Evolutionary conservation across 2,113 vertebrate genomes (phyloP).

Genomic region (Eidolon helvum): DNA sequence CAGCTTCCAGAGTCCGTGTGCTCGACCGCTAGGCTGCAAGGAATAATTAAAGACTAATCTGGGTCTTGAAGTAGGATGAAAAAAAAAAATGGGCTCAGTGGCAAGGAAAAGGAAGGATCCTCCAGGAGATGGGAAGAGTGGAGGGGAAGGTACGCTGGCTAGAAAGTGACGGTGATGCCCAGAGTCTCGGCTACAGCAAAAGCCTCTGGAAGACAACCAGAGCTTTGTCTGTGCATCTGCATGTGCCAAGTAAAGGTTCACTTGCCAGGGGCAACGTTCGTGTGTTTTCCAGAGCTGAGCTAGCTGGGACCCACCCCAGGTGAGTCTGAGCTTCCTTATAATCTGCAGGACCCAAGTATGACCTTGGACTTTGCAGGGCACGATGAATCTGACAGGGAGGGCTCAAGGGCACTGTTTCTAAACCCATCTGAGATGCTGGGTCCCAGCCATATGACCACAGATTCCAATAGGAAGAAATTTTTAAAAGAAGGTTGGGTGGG

Average conservation of each 20-base stretch:
- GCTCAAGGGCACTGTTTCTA: accelerated
- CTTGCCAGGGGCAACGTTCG: accelerated
- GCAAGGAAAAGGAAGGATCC: accelerated
- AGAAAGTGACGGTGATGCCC: accelerated
- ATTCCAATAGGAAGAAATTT: background rate
- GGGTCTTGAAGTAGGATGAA: background rate
- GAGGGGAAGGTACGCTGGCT: accelerated
- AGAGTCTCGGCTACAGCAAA: accelerated
- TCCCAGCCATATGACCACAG: background rate
- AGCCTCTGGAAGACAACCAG: accelerated
- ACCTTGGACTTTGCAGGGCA: too few relatives aligned
- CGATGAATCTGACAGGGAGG: background rate
- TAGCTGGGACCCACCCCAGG: accelerated
- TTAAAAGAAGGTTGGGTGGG: too few relatives aligned
- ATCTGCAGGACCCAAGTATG: accelerated
- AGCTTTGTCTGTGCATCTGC: accelerated
- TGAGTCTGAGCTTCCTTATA: accelerated
- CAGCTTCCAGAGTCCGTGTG: accelerated
- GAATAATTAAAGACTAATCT: background rate
- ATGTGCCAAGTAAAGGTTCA: accelerated
- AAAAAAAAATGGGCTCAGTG: accelerated
- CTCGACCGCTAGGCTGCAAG: background rate
- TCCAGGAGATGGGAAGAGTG: accelerated
- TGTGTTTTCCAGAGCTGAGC: accelerated
- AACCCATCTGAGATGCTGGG: background rate